Base-by-base conservation (phyloP, 2,797 vertebrate species). In the Anguilla megastoma region DNA sequence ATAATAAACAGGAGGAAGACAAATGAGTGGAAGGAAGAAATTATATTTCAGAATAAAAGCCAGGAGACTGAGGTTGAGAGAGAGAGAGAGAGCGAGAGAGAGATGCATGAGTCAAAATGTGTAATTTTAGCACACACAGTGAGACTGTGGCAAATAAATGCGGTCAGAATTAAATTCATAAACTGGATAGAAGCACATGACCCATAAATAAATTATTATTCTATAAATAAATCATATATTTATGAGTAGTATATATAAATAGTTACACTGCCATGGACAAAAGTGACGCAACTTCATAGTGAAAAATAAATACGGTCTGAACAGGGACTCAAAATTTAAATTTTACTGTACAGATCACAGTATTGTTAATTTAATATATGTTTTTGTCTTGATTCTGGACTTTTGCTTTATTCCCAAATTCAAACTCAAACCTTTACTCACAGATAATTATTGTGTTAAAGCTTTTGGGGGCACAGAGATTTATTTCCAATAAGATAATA, bases 181-280 rank as follows among this genome's bases (percentile, higher is more conserved):
- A 71, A 71, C 66, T 71, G 66, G 66, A 71, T 71, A 71, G 30
- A 71, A 71, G 63, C 66, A 71, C 66, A 71, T 71, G 66, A 71
- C 66, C 66, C 66, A 71, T 74, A 74, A 74, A 74, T 74, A 74
- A 74, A 74, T 74, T 4, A 74, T 74, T 74, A 74, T 74, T 74
- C 16, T 10, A 74, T 74, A 74, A 74, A 74, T 74, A 33, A 74
- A 36, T 74, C 8, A 74, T 74, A 74, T 33, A 74, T 74, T 74
- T 36, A 74, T 74, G 69, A 74, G 69, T 74, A 74, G 69, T 74
- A 74, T 74, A 33, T 74, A 74, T 74, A 74, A 74, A 74, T 74
- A 74, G 69, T 74, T 74, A 74, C 69, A 74, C 14, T 33, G 69
- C 30, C 69, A 30, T 74, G 69, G 69, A 74, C 30, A 74, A 33